These are phyloP conservation scores for Heterotilapia buettikoferi DNA, from an alignment of 2,113 vertebrate genomes.

Conservation along the genomic window DNA sequence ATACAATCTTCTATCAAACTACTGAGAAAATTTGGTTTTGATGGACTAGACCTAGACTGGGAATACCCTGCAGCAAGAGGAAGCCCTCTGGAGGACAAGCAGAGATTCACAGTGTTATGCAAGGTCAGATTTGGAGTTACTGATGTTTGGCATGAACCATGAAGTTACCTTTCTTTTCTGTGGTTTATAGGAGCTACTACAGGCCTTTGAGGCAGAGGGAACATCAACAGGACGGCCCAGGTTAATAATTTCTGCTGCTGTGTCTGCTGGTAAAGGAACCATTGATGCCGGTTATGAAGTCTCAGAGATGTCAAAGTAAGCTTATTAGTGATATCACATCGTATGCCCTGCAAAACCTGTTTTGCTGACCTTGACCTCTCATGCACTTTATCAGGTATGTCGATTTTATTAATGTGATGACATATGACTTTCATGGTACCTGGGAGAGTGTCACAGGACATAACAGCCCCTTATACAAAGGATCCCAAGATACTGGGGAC, in stretches of 20 bases:
- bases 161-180: neutral
- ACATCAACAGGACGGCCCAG: slow-evolving; percentile 16
- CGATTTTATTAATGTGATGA: slow-evolving; percentile 80
- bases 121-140: slow-evolving; percentile 48
- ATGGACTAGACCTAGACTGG: slow-evolving; percentile 78
- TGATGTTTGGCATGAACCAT: neutral
- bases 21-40: slow-evolving; percentile 69
- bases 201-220: slow-evolving; percentile 65
- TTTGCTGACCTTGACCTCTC: neutral
- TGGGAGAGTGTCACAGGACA: slow-evolving; percentile 74
- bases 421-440: slow-evolving; percentile 77
- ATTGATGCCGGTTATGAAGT: slow-evolving; percentile 74
- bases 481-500: slow-evolving; percentile 43
- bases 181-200: slow-evolving; percentile 66
- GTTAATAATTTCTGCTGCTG: slow-evolving; percentile 72
- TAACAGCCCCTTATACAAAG: slow-evolving; percentile 72
- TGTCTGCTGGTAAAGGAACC: slow-evolving; percentile 56
- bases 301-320: slow-evolving; percentile 67
- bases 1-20: slow-evolving; percentile 73
- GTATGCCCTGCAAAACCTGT: neutral
- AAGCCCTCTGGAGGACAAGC: slow-evolving; percentile 73
- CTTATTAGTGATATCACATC: neutral
- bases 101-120: slow-evolving; percentile 71
- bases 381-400: slow-evolving; percentile 58
- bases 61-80: slow-evolving; percentile 73